These are phyloP conservation scores for Platichthys flesus DNA, from an alignment of 2,113 vertebrate species.

Conservation along the genomic window DNA sequence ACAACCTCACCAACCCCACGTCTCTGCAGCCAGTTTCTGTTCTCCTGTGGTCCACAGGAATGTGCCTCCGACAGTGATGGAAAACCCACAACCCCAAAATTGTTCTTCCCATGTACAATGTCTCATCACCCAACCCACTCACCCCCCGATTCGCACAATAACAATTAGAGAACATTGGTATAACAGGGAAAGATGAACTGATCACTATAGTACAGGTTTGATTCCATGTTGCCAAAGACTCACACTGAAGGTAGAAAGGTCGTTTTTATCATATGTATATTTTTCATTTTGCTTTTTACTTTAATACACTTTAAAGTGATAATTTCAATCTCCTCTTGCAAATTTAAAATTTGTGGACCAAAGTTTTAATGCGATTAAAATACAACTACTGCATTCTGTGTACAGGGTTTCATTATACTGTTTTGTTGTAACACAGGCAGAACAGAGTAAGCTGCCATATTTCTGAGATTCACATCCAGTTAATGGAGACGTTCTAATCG, in stretches of 20 bases:
- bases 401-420: too few relatives aligned
- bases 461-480: slow-evolving; percentile 8
- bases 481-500: slow-evolving; percentile 58
- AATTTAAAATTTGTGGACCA: too few relatives aligned
- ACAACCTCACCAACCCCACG: slow-evolving; percentile 47
- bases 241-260: too few relatives aligned
- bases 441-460: background rate
- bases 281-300: too few relatives aligned
- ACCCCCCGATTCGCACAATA: background rate
- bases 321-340: too few relatives aligned
- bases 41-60: slow-evolving; percentile 68
- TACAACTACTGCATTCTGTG: background rate
- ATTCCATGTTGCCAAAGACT: too few relatives aligned
- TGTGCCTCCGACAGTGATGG: slow-evolving; percentile 63
- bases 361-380: background rate
- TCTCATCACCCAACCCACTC: slow-evolving; percentile 4
- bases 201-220: background rate
- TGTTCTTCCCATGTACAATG: slow-evolving; percentile 29
- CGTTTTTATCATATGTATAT: too few relatives aligned
- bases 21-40: slow-evolving; percentile 57
- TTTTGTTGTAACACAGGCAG: too few relatives aligned
- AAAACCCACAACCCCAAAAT: slow-evolving; percentile 54
- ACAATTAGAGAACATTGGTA: background rate
- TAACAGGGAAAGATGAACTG: too few relatives aligned
- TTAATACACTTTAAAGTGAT: too few relatives aligned